Base-by-base conservation (phyloP, 2,888 invertebrate genomes). In the Caenorhabditis sulstoni region DNA sequence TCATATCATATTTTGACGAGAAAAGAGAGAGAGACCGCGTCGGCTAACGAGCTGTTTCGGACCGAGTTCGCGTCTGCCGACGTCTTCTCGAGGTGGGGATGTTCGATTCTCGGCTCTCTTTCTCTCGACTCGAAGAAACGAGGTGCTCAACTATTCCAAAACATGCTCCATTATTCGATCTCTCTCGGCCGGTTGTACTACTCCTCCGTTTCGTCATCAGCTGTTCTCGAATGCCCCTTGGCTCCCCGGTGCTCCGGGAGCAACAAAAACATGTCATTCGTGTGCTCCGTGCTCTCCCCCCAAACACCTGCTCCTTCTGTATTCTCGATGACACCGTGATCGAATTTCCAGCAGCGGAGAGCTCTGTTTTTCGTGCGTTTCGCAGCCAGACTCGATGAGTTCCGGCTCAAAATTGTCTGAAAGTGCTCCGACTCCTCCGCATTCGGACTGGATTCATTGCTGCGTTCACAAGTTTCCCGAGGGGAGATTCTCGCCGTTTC, bases 221-320 rank as follows among this genome's bases (percentile, higher is more conserved):
- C 70, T 71, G 70, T 71, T 71, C 70, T 61, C 62, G 47, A 39
- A 62, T 71, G 70, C 70, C 70, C 70, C 70, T 62, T 71, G 61
- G 70, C 55, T 55, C 55, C 37, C n/a, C n/a, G 35, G 52, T 29
- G 9, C 52, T 39, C 22, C 45, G 67, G 50, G 67, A 59, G 52
- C 68, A 68, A 68, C 68, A 70, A 70, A 70, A 70, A 70, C 70
- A 70, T 59, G 53, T 52, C 58, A 59, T 59, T 49, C n/a, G 22
- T 29, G 44, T 8, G 52, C 35, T 35, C 35, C 68, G 70, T 62
- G 45, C 53, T 61, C 61, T 53, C 35, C 22, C 58, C n/a, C 50
- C 37, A 70, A 70, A 59, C 52, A 58, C 49, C 59, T 50, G 50
- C 52, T 59, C 18, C 52, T 52, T 23, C 52, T 39, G 47, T 47